These are phyloP conservation scores for Melanostoma mellinum DNA, from an alignment of 2,888 invertebrate genomes.

Conservation along the genomic window DNA sequence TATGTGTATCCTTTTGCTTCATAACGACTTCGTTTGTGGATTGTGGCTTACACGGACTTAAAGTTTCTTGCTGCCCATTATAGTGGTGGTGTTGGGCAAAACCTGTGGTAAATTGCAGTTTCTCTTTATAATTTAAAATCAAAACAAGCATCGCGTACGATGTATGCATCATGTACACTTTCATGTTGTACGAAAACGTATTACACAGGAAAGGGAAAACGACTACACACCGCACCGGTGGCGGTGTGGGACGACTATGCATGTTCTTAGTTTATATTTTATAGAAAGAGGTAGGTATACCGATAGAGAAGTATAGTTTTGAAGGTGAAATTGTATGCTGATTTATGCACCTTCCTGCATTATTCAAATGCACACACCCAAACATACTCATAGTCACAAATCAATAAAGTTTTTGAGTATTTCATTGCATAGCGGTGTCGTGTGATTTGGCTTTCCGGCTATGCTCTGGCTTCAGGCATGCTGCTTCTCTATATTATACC, in stretches of 20 bases:
- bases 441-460: slow-evolving; percentile 13
- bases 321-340: slow-evolving; percentile 73
- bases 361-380: slow-evolving; percentile 21
- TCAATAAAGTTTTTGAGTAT: slow-evolving; percentile 49
- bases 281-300: background rate
- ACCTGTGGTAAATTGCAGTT: slow-evolving; percentile 37
- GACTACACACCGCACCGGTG: slow-evolving; percentile 4
- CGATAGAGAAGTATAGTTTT: slow-evolving; percentile 31
- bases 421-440: slow-evolving; percentile 19
- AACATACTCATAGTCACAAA: slow-evolving; percentile 4
- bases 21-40: slow-evolving; percentile 23
- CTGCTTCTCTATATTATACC: background rate
- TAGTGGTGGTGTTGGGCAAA: background rate
- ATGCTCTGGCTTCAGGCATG: background rate
- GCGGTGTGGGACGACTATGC: background rate
- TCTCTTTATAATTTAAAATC: slow-evolving; percentile 63
- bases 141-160: slow-evolving; percentile 49
- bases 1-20: background rate
- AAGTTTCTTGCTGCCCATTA: slow-evolving; percentile 9
- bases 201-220: slow-evolving; percentile 15
- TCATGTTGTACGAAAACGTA: slow-evolving; percentile 26
- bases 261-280: background rate
- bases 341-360: slow-evolving; percentile 71
- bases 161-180: slow-evolving; percentile 21
- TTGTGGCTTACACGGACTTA: slow-evolving; percentile 21